Base-by-base conservation (phyloP, 2,797 vertebrate species). In the Chaunax sp. region DNA sequence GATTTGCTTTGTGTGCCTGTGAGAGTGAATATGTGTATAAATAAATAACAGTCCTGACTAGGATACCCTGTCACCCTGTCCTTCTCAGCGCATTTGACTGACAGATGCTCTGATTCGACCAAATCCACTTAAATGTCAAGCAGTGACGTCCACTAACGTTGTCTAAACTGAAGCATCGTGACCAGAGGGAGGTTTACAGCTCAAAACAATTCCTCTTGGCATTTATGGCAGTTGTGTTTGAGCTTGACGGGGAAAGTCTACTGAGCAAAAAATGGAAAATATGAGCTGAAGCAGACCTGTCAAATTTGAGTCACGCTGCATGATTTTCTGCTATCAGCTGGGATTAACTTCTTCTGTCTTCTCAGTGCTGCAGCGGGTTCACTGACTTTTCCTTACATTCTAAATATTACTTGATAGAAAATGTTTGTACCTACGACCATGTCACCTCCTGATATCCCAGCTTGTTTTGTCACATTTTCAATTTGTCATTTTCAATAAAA, bases 41-140 rank as follows among this genome's bases (percentile, higher is more conserved):
- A 67, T 43, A 58, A 62, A 62, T 33, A 60, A 53, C 56, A 71
- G 14, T 46, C 50, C 35, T 26, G 38, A 35, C 57, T 12, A 26
- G 35, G 51, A 77, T 38, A 26, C 23, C 26, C 35, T 19, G 16
- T 6, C 41, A 4, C 28, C 33, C 49, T 12, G 50, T 41, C 55
- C 50, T 13, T 6, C 64, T 72, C 60, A 26, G 54, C 68, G 63
- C 56, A 53, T 80, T 11, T 47, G 52, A 83, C 47, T 73, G 78
- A 84, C 60, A 3, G 71, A 72, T 28, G 67, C 51, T 67, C 23
- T 16, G 59, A 69, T 75, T 77, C 16, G 2, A 66, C 51, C 22
- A 77, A 69, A 83, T 78, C 51, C 61, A 82, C 72, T 77, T 52
- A 60, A 76, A 83, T 72, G 56, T 81, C 20, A 78, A 54, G 26